Evolutionary conservation across 2,113 vertebrate species (phyloP).

Genomic region (Xerus inauris): DNA sequence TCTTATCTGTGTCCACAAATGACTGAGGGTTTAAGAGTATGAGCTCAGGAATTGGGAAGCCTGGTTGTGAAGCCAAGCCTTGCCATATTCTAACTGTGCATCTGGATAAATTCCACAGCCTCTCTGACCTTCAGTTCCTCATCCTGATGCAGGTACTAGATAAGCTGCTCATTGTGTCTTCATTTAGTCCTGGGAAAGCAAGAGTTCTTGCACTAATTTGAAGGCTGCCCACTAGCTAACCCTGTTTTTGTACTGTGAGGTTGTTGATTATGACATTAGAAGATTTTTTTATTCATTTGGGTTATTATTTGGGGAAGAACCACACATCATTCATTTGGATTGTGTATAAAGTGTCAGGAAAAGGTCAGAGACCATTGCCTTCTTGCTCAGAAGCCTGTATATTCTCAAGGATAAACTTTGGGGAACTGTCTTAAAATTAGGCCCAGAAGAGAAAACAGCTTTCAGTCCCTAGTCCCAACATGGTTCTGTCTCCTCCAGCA

Average conservation of each 20-base stretch:
- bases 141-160: not conserved
- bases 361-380: not conserved
- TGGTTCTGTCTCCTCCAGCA: not conserved
- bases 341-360: not conserved
- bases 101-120: not conserved
- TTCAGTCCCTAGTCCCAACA: not conserved
- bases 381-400: not conserved
- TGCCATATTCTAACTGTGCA: not conserved
- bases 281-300: not conserved
- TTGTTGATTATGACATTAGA: not conserved
- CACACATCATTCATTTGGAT: not conserved
- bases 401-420: conserved; percentile 10
- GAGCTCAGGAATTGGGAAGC: not conserved
- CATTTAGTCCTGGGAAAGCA: not conserved
- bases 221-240: not conserved
- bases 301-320: conserved; percentile 33
- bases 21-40: not conserved
- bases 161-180: not conserved
- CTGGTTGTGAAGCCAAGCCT: not conserved
- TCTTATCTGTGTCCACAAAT: not conserved
- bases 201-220: not conserved
- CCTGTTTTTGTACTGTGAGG: not conserved
- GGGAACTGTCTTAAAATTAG: not conserved
- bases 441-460: not conserved
- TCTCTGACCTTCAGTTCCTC: not conserved